Evolutionary conservation across 2,888 invertebrate species (phyloP).

Genomic region (Apotomis betuletana): DNA sequence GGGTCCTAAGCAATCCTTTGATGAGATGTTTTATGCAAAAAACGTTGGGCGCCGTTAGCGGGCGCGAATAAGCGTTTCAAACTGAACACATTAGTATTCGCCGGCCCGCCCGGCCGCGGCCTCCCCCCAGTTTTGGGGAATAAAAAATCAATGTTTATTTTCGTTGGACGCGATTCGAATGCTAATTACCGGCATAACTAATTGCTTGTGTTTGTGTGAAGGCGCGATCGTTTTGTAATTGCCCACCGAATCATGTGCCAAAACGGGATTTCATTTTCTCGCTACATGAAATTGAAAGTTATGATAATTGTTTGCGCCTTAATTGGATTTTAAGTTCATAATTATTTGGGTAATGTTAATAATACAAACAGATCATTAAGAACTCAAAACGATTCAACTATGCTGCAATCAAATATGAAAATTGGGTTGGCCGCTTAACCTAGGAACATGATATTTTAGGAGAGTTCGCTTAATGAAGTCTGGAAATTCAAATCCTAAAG

Average conservation of each 20-base stretch:
- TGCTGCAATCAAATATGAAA: neutral
- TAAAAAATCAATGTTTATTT: conserved; percentile 84
- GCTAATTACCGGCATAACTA: conserved; percentile 78
- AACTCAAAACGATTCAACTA: neutral
- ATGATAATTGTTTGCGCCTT: conserved; percentile 25
- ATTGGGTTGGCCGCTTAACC: conserved; percentile 11
- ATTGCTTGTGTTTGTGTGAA: conserved; percentile 76
- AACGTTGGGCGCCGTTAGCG: conserved; percentile 79
- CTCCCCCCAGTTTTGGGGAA: conserved; percentile 75
- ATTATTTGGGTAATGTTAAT: conserved; percentile 11
- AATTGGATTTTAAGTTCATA: neutral
- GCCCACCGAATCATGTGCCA: conserved; percentile 50
- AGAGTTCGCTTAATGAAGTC: conserved; percentile 31
- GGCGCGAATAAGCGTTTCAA: conserved; percentile 81
- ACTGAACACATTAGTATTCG: conserved; percentile 83
- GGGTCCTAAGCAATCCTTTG: conserved; percentile 82
- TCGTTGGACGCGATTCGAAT: conserved; percentile 77
- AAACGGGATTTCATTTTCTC: conserved; percentile 56
- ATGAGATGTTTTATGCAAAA: conserved; percentile 84
- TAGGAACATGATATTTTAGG: conserved; percentile 36
- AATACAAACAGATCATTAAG: conserved; percentile 15
- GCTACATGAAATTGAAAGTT: conserved; percentile 42
- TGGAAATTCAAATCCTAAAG: conserved; percentile 31
- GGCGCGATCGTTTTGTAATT: conserved; percentile 62
- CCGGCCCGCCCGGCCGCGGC: conserved; percentile 66